Base-by-base conservation (phyloP, 1,140 invertebrate genomes). In the Colletes latitarsis region DNA sequence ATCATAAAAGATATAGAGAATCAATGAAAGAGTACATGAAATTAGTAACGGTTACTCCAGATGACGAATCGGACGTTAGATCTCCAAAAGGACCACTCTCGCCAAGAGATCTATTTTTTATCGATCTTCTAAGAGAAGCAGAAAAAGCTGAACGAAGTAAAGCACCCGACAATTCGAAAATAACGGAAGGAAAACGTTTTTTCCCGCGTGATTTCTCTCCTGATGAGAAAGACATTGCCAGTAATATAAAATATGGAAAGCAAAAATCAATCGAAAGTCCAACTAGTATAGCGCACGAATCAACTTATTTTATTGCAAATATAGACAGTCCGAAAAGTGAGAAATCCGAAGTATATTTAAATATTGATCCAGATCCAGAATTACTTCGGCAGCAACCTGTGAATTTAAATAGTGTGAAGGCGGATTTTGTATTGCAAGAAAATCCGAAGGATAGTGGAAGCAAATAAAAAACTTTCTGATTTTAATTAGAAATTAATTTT, bases 91-190 rank as follows among this genome's bases (percentile, higher is more conserved):
- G 82, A 70, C 85, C 91, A 6, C 77, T 93, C 58, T 92, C 92
- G 1, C 93, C 93, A 3, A 84, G 93, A 41, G 91, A 93, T 75
- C 75, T 93, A 41, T 94, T 93, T 71, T 93, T 94, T 67, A 89
- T 88, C 8, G 92, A 94, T 88, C 74, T 94, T 6, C 90, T 92
- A 67, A 83, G 84, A 66, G 80, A 85, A 58, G 92, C 90, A 3
- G 88, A 92, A 10, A 81, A 70, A 57, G 76, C 60, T 5, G 86
- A 87, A 49, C 67, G 5, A 21, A 63, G 30, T 4, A 73, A 52
- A 55, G 52, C 6, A 15, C 19, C 9, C n/a, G n/a, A 9, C 5
- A 46, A 64, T n/a, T 1, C 46, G 14, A 17, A 41, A 43, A 6
- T 3, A 21, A 9, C 30, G 12, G 49, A 72, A 5, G 21, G 6